phyloP scores from a whole-genome alignment of 1,140 invertebrate species.

The Drosophila malerkotliana region DNA sequence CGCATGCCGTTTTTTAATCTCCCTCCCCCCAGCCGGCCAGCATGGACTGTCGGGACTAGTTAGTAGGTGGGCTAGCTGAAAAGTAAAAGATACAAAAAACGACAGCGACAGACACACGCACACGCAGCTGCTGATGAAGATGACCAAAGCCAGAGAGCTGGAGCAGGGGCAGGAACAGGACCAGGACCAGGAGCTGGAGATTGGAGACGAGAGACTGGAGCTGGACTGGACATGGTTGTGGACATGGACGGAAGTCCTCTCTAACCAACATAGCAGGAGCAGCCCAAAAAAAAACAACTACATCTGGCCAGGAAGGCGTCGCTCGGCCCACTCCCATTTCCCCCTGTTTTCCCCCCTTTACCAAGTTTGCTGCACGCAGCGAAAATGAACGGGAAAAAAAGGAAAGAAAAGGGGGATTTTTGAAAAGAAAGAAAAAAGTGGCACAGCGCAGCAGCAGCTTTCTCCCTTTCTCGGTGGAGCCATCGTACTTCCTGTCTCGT shows the following conservation, averaged over 20 bases:
- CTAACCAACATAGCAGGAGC: slow-evolving; percentile 65
- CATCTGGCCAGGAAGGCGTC: slow-evolving; percentile 56
- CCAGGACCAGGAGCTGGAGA: not conserved
- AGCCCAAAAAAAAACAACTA: slow-evolving; percentile 12
- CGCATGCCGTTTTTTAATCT: not conserved
- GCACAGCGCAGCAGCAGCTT: slow-evolving; percentile 62
- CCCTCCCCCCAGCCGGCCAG: not conserved
- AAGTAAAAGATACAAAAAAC: slow-evolving; percentile 33
- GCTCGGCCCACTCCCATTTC: slow-evolving; percentile 48
- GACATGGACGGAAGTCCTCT: slow-evolving; percentile 72
- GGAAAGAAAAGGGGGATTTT: slow-evolving; percentile 47
- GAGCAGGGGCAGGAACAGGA: slow-evolving; percentile 10
- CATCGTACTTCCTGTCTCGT: slow-evolving; percentile 2
- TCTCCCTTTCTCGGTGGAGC: slow-evolving; percentile 21
- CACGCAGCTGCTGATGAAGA: slow-evolving; percentile 75
- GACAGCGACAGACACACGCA: slow-evolving; percentile 41
- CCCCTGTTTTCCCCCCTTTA: not conserved
- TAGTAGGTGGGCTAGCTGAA: slow-evolving; percentile 73
- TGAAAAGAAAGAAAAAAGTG: slow-evolving; percentile 63
- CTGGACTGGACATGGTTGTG: slow-evolving; percentile 48
- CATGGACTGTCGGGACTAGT: slow-evolving; percentile 53
- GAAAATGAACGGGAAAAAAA: slow-evolving; percentile 67
- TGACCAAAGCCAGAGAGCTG: slow-evolving; percentile 58
- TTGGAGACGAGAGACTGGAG: slow-evolving; percentile 1
- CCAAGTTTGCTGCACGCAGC: slow-evolving; percentile 66